Conservation (phyloP, 2,797 vertebrate genomes). For the Dallia pectoralis region DNA sequence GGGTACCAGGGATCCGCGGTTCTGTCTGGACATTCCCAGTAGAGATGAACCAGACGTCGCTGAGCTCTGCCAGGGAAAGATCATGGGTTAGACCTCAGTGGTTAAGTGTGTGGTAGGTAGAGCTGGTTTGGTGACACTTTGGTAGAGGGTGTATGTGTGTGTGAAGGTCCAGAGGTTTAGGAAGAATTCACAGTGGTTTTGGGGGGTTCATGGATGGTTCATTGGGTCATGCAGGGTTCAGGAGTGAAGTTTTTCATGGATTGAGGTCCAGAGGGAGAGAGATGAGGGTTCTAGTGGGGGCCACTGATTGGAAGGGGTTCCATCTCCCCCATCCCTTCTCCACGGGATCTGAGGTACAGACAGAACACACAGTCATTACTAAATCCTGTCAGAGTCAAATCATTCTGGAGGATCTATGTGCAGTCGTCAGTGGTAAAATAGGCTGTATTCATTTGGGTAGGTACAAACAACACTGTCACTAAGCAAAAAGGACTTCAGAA, state of each 20-base stretch:
- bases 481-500: background rate
- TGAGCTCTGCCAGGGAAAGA: constrained; percentile 66
- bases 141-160: constrained; percentile 1
- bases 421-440: background rate
- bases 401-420: background rate
- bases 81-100: background rate
- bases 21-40: constrained; percentile 63
- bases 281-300: constrained; percentile 48
- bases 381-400: constrained; percentile 7
- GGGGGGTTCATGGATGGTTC: background rate
- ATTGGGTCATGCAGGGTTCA: constrained; percentile 44
- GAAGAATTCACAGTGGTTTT: background rate
- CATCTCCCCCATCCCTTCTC: constrained; percentile 66
- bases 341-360: constrained; percentile 60
- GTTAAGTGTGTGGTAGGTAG: background rate
- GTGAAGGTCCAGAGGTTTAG: constrained; percentile 10
- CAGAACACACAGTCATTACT: constrained; percentile 1
- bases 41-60: constrained; percentile 79
- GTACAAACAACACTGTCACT: background rate
- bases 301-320: constrained; percentile 66
- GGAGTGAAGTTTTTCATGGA: constrained; percentile 54
- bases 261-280: constrained; percentile 62
- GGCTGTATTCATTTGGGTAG: background rate
- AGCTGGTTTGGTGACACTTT: background rate
- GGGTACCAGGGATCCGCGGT: constrained; percentile 47